Evolutionary conservation across 2,797 vertebrate species (phyloP), one percentile per base, ranked within the genome.

Genomic region (Semotilus atromaculatus): DNA sequence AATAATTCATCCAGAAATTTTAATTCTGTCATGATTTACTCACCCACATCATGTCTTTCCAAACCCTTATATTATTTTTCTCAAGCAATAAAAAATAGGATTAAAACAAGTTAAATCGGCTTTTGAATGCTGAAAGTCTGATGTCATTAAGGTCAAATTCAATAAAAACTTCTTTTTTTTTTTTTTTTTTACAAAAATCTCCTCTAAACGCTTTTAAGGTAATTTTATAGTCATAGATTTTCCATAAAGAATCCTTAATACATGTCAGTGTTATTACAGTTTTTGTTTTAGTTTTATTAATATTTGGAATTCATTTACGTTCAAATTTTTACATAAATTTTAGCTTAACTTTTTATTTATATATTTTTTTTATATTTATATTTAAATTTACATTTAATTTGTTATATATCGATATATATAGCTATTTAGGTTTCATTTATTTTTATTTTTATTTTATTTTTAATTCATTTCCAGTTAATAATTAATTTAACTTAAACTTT

Each of bases 31-130:
- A 23, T 36, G 36, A 74, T 34, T 73, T 53, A 36, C 19, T 36
- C 6, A 14, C 18, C 1, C 18, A 4, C 43, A 16, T 21, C 10
- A 13, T 40, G 53, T n/a, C 21, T 4, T 7, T 34, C 26, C 51
- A 38, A 53, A 36, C 21, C 8, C 5, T 7, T 51, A 8, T 26
- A 23, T 1, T 14, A 43, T 43, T 43, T n/a, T 18, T 72, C n/a
- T 62, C 58, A 62, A 62, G 60, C 60, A 16, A 5, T 2, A 29
- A 29, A 62, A 29, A 62, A 62, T 1, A 29, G 3, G 13, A 6
- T 60, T 14, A 2, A 73, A 73, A 5, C 0, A 0, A 7, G 26
- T 75, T 36, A n/a, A 18, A 38, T 58, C 0, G 2, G 53, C 34
- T 53, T 10, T 5, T 13, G 4, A 34, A 13, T 26, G 5, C 5